Evolutionary conservation across 2,113 vertebrate species (phyloP).

Genomic region (Paramormyrops kingsleyae): DNA sequence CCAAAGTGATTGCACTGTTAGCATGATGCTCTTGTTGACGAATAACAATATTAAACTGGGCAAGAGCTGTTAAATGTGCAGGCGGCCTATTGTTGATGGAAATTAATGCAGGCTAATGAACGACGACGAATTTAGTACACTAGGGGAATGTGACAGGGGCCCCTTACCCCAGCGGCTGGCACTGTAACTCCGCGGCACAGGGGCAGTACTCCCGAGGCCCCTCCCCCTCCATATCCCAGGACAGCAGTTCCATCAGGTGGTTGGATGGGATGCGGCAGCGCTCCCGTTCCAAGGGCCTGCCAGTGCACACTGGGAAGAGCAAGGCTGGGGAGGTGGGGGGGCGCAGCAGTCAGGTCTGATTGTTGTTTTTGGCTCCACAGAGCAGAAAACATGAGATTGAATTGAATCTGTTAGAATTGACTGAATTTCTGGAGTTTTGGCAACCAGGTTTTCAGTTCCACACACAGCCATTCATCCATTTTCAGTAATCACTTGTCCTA

Average conservation of each 20-base stretch:
- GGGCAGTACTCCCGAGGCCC: constrained; percentile 77
- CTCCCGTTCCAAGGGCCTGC: constrained; percentile 72
- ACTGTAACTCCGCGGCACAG: constrained; percentile 74
- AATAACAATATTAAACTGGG: not conserved
- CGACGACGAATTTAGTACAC: not conserved
- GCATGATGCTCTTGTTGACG: not conserved
- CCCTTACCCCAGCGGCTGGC: constrained; percentile 76
- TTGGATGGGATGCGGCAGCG: constrained; percentile 71
- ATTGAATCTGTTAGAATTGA: not conserved
- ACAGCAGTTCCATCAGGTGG: constrained; percentile 73
- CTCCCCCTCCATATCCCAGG: constrained; percentile 69
- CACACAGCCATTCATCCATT: not conserved
- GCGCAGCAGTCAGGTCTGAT: not conserved
- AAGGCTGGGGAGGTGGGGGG: constrained; percentile 56
- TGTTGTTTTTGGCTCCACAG: not conserved
- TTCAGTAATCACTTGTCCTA: not conserved
- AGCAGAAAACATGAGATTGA: not conserved
- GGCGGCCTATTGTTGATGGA: not conserved
- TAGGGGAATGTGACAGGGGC: not conserved
- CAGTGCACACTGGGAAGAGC: constrained; percentile 78
- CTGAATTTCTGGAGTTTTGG: not conserved
- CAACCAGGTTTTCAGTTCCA: not conserved
- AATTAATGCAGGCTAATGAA: not conserved
- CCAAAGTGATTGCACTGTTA: not conserved
- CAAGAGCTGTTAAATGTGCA: not conserved